These are phyloP conservation scores for Drosophila novamexicana DNA, from an alignment of 1,140 invertebrate species.

Conservation along the genomic window DNA sequence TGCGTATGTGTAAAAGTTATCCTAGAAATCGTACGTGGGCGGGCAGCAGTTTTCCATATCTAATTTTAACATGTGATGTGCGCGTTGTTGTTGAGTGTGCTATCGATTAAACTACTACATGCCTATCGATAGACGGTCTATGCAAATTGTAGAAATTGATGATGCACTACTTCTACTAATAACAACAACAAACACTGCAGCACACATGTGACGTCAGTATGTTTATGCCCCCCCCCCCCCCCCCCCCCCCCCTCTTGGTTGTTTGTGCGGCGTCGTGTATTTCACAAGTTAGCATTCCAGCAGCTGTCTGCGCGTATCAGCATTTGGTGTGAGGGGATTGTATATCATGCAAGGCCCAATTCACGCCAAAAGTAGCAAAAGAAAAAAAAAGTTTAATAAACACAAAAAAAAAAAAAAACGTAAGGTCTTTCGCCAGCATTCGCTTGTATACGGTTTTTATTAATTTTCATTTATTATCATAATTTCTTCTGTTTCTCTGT, in stretches of 20 bases:
- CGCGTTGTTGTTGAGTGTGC: constrained; percentile 15
- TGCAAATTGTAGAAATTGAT: constrained; percentile 35
- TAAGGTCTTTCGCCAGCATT: constrained; percentile 43
- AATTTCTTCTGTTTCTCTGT: constrained; percentile 5
- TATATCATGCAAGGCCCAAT: constrained; percentile 25
- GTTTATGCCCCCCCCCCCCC: constrained; percentile 4
- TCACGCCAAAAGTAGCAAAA: constrained; percentile 13
- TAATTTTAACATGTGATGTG: constrained; percentile 63
- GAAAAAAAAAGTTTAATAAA: neutral
- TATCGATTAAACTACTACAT: constrained; percentile 35
- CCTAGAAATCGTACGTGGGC: constrained; percentile 60
- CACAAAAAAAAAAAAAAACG: neutral
- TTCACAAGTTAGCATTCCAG: constrained; percentile 52
- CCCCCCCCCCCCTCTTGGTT: neutral
- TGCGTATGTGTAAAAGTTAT: constrained; percentile 57
- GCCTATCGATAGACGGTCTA: constrained; percentile 28
- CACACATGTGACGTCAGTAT: constrained; percentile 59
- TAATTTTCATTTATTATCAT: constrained; percentile 8
- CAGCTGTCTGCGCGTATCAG: constrained; percentile 41
- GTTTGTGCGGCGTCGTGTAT: constrained; percentile 17
- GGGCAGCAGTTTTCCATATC: constrained; percentile 41
- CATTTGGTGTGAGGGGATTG: neutral
- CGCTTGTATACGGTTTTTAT: constrained; percentile 14
- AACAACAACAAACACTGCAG: constrained; percentile 17
- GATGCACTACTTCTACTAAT: constrained; percentile 10